A percentile compares a stretch with the other conserved stretches of the same genome.
Evolutionary conservation across 2,113 vertebrate genomes (phyloP).

Genomic region (Telmatochromis sp.): DNA sequence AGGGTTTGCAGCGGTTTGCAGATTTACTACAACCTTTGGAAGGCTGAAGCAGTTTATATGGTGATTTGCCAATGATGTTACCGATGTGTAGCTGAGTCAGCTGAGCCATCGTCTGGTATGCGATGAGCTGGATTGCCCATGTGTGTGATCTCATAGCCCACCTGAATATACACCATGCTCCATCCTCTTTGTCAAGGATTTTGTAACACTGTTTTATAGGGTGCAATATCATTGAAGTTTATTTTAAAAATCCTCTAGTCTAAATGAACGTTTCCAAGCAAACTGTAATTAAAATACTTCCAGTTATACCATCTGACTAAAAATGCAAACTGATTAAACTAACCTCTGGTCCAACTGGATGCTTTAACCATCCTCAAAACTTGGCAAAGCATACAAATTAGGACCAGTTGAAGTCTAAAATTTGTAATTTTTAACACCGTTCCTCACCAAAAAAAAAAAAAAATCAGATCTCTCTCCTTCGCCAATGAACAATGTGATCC

Average conservation of each 20-base stretch:
- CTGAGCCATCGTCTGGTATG: neutral
- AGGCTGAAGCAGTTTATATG: neutral
- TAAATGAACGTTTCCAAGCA: neutral
- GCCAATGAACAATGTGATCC: neutral
- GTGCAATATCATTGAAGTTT: neutral
- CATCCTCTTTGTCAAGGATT: neutral
- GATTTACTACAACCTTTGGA: neutral
- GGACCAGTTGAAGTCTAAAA: neutral
- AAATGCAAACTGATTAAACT: neutral
- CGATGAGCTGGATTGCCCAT: neutral
- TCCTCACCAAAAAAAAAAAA: neutral
- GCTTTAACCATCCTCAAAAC: neutral
- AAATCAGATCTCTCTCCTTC: neutral
- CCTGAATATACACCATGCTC: neutral
- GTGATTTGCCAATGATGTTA: neutral
- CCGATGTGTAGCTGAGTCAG: neutral
- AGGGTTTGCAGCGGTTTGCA: neutral
- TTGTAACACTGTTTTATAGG: neutral
- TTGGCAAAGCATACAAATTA: neutral
- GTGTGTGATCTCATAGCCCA: neutral
- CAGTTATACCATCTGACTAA: neutral
- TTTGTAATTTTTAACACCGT: fast-evolving
- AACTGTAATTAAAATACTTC: neutral
- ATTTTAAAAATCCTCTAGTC: neutral
- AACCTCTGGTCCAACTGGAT: neutral